Base-by-base conservation (phyloP, 2,888 invertebrate species). In the Calliopum simillimum region DNA sequence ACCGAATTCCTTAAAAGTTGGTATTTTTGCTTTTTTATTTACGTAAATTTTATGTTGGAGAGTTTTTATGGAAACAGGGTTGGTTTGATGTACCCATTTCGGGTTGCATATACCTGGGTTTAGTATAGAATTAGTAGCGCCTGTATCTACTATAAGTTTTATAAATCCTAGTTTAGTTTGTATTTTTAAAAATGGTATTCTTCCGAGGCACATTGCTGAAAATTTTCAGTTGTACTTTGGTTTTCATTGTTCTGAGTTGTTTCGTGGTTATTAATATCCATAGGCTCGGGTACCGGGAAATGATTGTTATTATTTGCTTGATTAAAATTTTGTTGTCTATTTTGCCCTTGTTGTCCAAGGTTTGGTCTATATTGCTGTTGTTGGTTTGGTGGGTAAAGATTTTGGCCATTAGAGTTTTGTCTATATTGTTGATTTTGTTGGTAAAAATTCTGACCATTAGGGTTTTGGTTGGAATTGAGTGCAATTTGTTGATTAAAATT, bases 101-200 rank as follows among this genome's bases (percentile, higher is more conserved):
- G 71, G 58, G 67, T 64, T 49, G 23, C 68, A 74, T 8, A 70
- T 51, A 11, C 61, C 66, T 12, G 72, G 74, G 19, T 71, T 74
- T 47, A 68, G 14, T 23, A 70, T 67, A 12, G 70, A 70, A 51
- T 70, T 21, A 6, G 70, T 70, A n/a, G 72, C 70, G 2, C 71
- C 70, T n/a, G 68, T 70, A 47, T 73, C 69, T 62, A 74, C 71
- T 16, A 73, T 63, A 46, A 71, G 69, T 55, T 74, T 74, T 63
- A 71, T 19, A 25, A 12, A 14, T 23, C 59, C 53, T 43, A 68
- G 51, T 59, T 49, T 69, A 14, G 61, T 68, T 71, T 72, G 47
- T 21, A 70, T 23, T 5, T 16, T 56, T 74, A 72, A 70, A 73
- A 68, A 56, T 67, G 71, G 71, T 69, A 74, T 41, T 67, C 69